These are phyloP conservation scores for Drosophila watanabei DNA, from an alignment of 1,140 invertebrate genomes.

Conservation along the genomic window DNA sequence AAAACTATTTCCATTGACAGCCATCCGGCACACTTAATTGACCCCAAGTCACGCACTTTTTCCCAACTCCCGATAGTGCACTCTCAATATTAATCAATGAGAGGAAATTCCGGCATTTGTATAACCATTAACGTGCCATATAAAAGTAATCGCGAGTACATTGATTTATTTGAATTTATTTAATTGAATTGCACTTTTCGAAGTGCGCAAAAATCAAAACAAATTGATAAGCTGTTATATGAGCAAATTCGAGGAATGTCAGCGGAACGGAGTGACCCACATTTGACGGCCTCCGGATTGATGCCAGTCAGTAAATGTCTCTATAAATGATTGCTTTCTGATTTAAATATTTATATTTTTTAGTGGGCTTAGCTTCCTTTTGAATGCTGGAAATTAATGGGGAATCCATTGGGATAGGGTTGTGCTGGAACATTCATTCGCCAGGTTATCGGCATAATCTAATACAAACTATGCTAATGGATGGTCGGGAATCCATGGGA, in stretches of 20 bases:
- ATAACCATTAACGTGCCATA: conserved; percentile 25
- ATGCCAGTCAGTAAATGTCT: conserved; percentile 6
- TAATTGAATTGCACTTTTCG: conserved; percentile 32
- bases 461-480: conserved; percentile 43
- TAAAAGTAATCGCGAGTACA: conserved; percentile 1
- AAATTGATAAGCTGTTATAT: conserved; percentile 41
- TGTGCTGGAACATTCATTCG: conserved; percentile 16
- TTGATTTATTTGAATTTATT: conserved; percentile 30
- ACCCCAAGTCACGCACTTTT: conserved; percentile 54
- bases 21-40: conserved; percentile 57
- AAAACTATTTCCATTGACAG: conserved; percentile 43
- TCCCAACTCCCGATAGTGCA: conserved; percentile 12
- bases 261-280: conserved; percentile 22
- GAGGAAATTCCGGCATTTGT: conserved; percentile 7
- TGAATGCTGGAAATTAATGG: not conserved
- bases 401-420: conserved; percentile 24
- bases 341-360: conserved; percentile 2
- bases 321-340: not conserved
- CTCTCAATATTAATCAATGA: conserved; percentile 16
- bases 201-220: conserved; percentile 43
- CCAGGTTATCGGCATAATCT: conserved; percentile 40
- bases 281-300: conserved; percentile 1
- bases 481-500: conserved; percentile 29
- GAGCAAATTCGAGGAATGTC: conserved; percentile 4
- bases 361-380: not conserved